Percentiles rank a stretch among this genome's conserved stretches.
Conservation (phyloP, 2,113 vertebrate species). For the Panthera tigris region DNA sequence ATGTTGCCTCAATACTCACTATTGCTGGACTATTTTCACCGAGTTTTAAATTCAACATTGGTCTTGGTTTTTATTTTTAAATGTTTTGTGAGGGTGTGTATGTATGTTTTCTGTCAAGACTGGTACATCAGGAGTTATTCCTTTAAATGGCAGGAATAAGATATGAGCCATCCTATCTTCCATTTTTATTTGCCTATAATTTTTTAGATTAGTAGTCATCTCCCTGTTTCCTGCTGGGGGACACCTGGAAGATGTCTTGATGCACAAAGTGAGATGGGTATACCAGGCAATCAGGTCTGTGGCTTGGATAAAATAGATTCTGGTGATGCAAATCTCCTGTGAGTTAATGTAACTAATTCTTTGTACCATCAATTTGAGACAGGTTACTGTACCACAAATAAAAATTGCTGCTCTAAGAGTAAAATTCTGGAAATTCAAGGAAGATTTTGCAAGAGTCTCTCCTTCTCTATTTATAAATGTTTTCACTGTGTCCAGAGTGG, state of each 20-base stretch:
- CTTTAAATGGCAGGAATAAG: not conserved
- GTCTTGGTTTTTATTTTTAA: constrained; percentile 30
- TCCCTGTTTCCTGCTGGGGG: not conserved
- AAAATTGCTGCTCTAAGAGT: not conserved
- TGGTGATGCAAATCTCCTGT: not conserved
- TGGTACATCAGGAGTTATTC: not conserved
- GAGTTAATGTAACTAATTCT: not conserved
- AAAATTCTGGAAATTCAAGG: not conserved
- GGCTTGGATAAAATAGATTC: not conserved
- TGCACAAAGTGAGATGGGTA: not conserved
- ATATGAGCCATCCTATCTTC: not conserved
- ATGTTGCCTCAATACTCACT: no score
- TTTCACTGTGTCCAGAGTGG: not conserved
- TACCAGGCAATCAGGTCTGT: not conserved
- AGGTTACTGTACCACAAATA: not conserved
- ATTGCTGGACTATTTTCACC: not conserved
- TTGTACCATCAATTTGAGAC: not conserved
- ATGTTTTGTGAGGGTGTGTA: not conserved
- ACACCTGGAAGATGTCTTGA: not conserved
- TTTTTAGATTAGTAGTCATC: not conserved
- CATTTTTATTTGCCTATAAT: not conserved
- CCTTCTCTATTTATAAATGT: not conserved
- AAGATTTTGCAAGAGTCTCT: not conserved
- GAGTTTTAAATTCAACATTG: not conserved
- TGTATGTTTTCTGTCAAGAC: not conserved